phyloP scores from a whole-genome alignment of 2,113 vertebrate species.

The Taurulus bubalis region DNA sequence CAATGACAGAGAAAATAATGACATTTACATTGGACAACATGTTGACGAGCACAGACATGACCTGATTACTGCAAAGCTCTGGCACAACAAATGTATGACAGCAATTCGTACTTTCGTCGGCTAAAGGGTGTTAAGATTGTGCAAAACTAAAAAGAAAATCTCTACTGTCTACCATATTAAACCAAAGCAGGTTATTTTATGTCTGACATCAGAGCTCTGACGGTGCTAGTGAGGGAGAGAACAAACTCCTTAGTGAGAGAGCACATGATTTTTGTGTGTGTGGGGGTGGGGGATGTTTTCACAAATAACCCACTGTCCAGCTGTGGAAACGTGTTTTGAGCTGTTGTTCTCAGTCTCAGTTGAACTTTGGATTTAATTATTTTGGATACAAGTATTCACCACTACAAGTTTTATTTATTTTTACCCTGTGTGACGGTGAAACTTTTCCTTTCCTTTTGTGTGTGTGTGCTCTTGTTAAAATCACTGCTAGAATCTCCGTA shows the following conservation, averaged over 20 bases:
- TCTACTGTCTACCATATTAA: not conserved
- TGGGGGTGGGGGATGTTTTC: not conserved
- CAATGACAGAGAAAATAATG: not conserved
- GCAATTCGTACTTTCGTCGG: not conserved
- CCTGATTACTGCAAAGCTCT: not conserved
- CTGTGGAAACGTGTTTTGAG: not conserved
- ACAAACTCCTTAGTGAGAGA: not conserved
- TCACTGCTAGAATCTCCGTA: not conserved
- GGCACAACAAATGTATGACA: not conserved
- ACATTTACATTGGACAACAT: not conserved
- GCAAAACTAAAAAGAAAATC: not conserved
- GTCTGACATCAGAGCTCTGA: not conserved
- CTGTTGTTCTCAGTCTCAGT: slow-evolving; percentile 8
- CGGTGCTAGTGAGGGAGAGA: not conserved
- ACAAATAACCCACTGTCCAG: slow-evolving; percentile 24
- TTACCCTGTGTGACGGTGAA: not conserved
- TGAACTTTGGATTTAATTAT: slow-evolving; percentile 9
- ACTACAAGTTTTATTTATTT: not conserved
- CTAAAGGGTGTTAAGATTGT: not conserved
- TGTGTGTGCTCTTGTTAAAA: not conserved
- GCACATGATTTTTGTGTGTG: not conserved
- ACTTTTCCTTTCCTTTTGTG: not conserved
- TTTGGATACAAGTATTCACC: not conserved
- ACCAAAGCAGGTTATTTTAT: not conserved
- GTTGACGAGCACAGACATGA: not conserved